Conservation (phyloP, 2,113 vertebrate genomes). For the Odocoileus virginianus region DNA sequence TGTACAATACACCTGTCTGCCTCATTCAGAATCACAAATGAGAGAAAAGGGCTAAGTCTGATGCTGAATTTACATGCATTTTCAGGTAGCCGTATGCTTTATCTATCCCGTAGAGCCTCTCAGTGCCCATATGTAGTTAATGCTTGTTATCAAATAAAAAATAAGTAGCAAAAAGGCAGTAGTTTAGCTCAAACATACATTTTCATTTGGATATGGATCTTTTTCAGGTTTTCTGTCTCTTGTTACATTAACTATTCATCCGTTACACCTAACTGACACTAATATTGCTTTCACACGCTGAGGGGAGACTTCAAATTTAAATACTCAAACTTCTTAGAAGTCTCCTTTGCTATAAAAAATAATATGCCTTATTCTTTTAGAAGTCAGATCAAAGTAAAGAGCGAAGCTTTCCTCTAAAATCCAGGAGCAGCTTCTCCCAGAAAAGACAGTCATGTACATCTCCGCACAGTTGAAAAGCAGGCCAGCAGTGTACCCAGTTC, state of each 20-base stretch:
- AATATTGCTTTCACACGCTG: conserved; percentile 32
- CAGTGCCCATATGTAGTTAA: background rate
- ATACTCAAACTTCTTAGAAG: conserved; percentile 55
- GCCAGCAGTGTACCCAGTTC: background rate
- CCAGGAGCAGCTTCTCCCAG: conserved; percentile 27
- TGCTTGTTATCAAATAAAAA: conserved; percentile 54
- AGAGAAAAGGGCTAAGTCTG: background rate
- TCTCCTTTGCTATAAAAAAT: conserved; percentile 49
- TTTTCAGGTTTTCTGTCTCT: background rate
- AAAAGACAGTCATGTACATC: background rate
- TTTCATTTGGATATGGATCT: conserved; percentile 18
- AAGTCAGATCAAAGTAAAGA: conserved; percentile 66
- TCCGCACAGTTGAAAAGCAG: background rate
- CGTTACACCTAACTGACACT: conserved; percentile 46
- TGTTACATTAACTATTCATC: conserved; percentile 45
- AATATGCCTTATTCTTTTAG: conserved; percentile 57
- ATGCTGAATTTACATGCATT: background rate
- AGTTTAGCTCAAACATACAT: conserved; percentile 20
- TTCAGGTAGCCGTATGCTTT: background rate
- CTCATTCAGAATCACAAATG: background rate
- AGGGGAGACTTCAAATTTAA: conserved; percentile 57
- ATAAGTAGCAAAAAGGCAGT: background rate
- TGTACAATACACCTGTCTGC: background rate
- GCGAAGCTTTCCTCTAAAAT: conserved; percentile 31
- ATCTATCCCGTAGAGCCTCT: background rate